Base-by-base conservation (phyloP, 2,113 vertebrate species). In the Vidua chalybeata region DNA sequence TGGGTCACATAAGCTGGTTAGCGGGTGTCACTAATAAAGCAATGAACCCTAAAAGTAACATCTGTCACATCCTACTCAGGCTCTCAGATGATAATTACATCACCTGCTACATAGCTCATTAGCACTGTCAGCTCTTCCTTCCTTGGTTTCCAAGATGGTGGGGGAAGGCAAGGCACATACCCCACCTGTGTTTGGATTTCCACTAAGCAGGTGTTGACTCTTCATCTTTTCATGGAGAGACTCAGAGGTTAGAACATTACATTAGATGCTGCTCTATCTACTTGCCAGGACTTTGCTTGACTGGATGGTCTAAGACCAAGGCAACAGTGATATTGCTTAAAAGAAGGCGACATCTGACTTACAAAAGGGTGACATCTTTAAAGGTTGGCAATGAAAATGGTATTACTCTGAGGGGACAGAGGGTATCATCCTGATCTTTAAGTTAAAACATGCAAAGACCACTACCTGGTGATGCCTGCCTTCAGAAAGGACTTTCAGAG, bases 1-100 rank as follows among this genome's bases (percentile, higher is more conserved):
- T 17, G 3, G 45, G 71, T 67, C 21, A n/a, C 41, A 22, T n/a
- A 45, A 37, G 30, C 43, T 83, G 43, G 43, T 76, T 79, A 87
- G 33, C 49, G 73, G 49, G 67, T 93, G 46, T n/a, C 0, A 0
- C 63, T 74, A 77, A 66, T 28, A 59, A 64, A 84, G 67, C 64
- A 90, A 59, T 43, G 55, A 90, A 88, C 72, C 75, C 35, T 80
- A 75, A 74, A 87, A 85, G 35, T 39, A 96, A 48, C 82, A 83
- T 83, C 92, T 96, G 93, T 17, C 59, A 90, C 43, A 80, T 85
- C 63, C 78, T 84, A 19, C 56, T 80, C 85, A 64, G 76, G 64
- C 61, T 93, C 39, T 80, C 59, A 86, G 46, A 71, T 77, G 33
- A 51, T 91, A 94, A 91, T 96, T 90, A 52, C 55, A 77, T 93